Evolutionary conservation across 2,888 invertebrate species (phyloP).

Genomic region (Carcina quercana): DNA sequence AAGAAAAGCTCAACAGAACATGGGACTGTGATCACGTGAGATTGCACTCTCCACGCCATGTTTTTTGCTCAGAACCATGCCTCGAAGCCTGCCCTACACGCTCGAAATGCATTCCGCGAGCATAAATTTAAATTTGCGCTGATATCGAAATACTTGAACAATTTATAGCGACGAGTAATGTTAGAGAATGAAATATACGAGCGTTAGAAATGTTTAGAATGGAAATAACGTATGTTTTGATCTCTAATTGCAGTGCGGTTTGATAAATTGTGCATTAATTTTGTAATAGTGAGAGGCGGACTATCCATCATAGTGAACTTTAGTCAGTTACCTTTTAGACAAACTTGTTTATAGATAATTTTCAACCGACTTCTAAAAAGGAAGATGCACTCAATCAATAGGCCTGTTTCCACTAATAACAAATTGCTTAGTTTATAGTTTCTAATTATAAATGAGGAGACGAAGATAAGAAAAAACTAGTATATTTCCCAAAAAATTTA

Average conservation of each 20-base stretch:
- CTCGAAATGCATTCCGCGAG: slow-evolving; percentile 56
- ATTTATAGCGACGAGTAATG: slow-evolving; percentile 56
- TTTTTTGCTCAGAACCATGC: slow-evolving; percentile 56
- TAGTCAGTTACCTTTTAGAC: too few relatives aligned
- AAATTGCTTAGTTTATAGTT: too few relatives aligned
- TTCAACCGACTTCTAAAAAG: too few relatives aligned
- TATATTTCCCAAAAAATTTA: too few relatives aligned
- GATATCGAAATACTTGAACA: slow-evolving; percentile 65
- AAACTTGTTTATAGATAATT: too few relatives aligned
- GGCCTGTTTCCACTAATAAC: too few relatives aligned
- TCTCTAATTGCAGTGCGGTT: slow-evolving; percentile 36
- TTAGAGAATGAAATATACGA: slow-evolving; percentile 48
- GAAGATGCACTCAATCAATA: too few relatives aligned
- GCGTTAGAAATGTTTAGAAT: slow-evolving; percentile 35
- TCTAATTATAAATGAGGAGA: too few relatives aligned
- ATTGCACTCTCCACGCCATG: slow-evolving; percentile 39
- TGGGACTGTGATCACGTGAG: slow-evolving; percentile 54
- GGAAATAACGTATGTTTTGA: slow-evolving; percentile 34
- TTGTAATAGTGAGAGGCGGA: slow-evolving; percentile 6
- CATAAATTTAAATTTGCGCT: slow-evolving; percentile 66
- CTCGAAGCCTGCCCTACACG: slow-evolving; percentile 50
- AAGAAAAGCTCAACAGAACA: slow-evolving; percentile 26
- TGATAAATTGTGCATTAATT: slow-evolving; percentile 10
- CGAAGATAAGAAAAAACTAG: too few relatives aligned
- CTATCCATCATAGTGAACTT: too few relatives aligned